Percentiles rank a stretch among this genome's conserved stretches.
phyloP scores from a whole-genome alignment of 1,140 invertebrate species.

The Drosophila suzukii region DNA sequence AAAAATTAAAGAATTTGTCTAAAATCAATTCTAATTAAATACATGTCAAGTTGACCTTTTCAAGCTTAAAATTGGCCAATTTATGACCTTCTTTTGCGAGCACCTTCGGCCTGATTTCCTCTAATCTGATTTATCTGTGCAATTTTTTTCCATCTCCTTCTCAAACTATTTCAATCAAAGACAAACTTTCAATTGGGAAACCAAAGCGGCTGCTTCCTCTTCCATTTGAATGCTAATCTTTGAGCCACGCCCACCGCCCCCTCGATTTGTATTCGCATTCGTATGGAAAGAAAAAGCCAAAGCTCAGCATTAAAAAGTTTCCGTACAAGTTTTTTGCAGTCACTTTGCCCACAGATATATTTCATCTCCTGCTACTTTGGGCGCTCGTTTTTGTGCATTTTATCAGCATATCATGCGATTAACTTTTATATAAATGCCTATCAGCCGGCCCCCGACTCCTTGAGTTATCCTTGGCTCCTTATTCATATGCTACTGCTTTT shows the following conservation, averaged over 20 bases:
- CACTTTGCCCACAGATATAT: background rate
- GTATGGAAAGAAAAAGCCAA: background rate
- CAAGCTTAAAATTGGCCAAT: background rate
- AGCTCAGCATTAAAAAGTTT: conserved; percentile 33
- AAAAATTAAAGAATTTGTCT: too few relatives aligned
- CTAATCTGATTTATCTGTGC: conserved; percentile 1
- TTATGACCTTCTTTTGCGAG: background rate
- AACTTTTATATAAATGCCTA: conserved; percentile 60
- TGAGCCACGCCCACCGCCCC: background rate
- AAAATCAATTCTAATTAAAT: background rate
- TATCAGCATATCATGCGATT: conserved; percentile 60
- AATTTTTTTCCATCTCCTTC: background rate
- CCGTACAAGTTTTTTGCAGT: conserved; percentile 11
- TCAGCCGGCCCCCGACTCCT: conserved; percentile 22
- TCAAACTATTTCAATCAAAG: conserved; percentile 33
- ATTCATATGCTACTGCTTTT: background rate
- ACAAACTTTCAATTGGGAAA: conserved; percentile 33
- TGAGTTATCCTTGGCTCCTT: background rate
- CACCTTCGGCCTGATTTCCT: conserved; percentile 12
- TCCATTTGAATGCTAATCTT: conserved; percentile 33
- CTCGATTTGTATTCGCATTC: too few relatives aligned
- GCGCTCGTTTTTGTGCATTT: conserved; percentile 37
- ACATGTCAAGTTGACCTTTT: background rate
- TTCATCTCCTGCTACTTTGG: background rate
- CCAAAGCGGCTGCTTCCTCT: conserved; percentile 17